Conservation (phyloP, 1,140 invertebrate genomes). For the Prorops nasuta region DNA sequence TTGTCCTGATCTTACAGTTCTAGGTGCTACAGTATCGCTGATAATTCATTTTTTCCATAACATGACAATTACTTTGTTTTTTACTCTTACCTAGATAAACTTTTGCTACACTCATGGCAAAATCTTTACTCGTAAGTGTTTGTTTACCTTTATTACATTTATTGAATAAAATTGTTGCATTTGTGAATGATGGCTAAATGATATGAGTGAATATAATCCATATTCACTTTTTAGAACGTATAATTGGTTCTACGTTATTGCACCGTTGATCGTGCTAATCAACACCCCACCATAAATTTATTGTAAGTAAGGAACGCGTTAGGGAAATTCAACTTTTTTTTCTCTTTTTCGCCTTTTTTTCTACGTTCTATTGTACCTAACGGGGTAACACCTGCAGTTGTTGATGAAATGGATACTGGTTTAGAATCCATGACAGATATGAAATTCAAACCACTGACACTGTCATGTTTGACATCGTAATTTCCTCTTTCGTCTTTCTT, state of each 20-base stretch:
- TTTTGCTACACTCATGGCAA: constrained; percentile 6
- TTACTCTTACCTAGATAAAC: background rate
- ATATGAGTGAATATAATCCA: constrained; percentile 3
- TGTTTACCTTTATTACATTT: constrained; percentile 10
- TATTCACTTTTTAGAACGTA: background rate
- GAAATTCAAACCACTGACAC: background rate
- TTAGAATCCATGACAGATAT: too few species aligned
- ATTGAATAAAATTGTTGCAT: constrained; percentile 8
- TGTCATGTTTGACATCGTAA: constrained; percentile 4
- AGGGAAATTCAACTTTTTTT: constrained; percentile 6
- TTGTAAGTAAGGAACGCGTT: constrained; percentile 5
- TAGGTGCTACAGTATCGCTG: constrained; percentile 6
- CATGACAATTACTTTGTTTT: constrained; percentile 6
- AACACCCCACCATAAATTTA: background rate
- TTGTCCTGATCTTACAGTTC: background rate
- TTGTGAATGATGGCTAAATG: constrained; percentile 6
- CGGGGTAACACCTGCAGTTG: constrained; percentile 2
- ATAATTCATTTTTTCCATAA: constrained; percentile 5
- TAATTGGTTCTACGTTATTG: background rate
- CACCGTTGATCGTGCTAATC: background rate
- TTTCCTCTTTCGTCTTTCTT: constrained; percentile 1
- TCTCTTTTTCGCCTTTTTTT: constrained; percentile 5
- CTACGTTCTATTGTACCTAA: constrained; percentile 4
- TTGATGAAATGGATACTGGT: constrained; percentile 1
- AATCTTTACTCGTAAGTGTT: background rate